Conservation (phyloP, 2,888 invertebrate genomes). For the Drosophila formosana region DNA sequence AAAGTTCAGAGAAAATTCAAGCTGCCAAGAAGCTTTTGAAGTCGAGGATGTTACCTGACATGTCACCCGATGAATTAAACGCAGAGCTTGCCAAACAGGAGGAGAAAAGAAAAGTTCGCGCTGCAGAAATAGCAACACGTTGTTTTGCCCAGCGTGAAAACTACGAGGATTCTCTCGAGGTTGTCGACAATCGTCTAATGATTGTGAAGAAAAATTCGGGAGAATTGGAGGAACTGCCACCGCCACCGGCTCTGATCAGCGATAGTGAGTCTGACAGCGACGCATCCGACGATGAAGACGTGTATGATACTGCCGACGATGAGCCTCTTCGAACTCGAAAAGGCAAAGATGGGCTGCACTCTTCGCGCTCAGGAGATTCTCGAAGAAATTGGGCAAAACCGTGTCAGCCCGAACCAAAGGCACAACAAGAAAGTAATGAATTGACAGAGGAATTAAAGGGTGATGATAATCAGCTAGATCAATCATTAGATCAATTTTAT, state of each 20-base stretch:
- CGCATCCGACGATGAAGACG: slow-evolving; percentile 13
- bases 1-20: slow-evolving; percentile 48
- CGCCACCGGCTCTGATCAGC: slow-evolving; percentile 56
- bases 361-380: slow-evolving; percentile 11
- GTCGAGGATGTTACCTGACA: slow-evolving; percentile 54
- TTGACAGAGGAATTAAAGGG: slow-evolving; percentile 17
- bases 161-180: slow-evolving; percentile 79
- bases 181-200: slow-evolving; percentile 78
- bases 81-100: slow-evolving; percentile 59
- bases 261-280: slow-evolving; percentile 58
- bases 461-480: slow-evolving; percentile 23
- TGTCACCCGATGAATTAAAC: slow-evolving; percentile 54
- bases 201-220: slow-evolving; percentile 77
- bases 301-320: slow-evolving; percentile 57
- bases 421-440: slow-evolving; percentile 4
- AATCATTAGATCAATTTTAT: slow-evolving; percentile 53
- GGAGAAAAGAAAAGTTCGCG: slow-evolving; percentile 48
- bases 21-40: slow-evolving; percentile 62
- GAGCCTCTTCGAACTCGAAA: background rate
- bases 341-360: background rate
- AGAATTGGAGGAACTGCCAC: slow-evolving; percentile 70
- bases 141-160: slow-evolving; percentile 78
- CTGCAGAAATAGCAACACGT: slow-evolving; percentile 64
- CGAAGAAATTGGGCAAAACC: slow-evolving; percentile 52
- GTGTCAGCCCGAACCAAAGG: slow-evolving; percentile 41